Base-by-base conservation (phyloP, 2,797 vertebrate species). In the Myripristis murdjan region DNA sequence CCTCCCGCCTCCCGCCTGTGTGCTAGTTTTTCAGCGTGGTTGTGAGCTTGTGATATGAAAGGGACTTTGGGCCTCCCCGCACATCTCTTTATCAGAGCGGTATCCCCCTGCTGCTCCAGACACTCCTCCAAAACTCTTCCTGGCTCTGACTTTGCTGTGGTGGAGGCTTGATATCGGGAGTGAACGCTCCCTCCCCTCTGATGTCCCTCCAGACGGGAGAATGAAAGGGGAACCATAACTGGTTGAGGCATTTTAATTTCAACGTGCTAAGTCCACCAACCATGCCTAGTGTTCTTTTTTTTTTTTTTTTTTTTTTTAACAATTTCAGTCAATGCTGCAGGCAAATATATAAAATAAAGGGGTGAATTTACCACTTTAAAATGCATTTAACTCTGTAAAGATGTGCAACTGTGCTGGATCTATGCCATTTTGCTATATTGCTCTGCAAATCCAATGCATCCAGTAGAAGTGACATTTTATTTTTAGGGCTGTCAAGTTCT, bases 31-130 rank as follows among this genome's bases (percentile, higher is more conserved):
- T 59, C 58, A 63, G 68, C 54, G 61, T 64, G 65, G 70, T 71
- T 78, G 85, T 65, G 72, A 84, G 83, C 28, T 1, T 31, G 47
- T 70, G 78, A 88, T 87, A 85, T 87, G 73, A 87, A 86, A 84
- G 82, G 73, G 84, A 86, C 83, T 75, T 75, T 48, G 79, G 86
- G 67, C 77, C 81, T 89, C 84, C 84, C 84, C 73, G 43, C 62
- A 71, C 67, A 70, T 68, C 76, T 84, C 68, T 72, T 70, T 79
- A 82, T 87, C 85, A 59, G 67, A 82, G 67, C 22, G 58, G 71
- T 73, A 74, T 86, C 82, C 84, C 87, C 70, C 75, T 67, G 77
- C 37, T 61, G 56, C 81, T 86, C 70, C 23, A 75, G 78, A 82
- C 77, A 48, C 85, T 85, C 73, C 83, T 87, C 67, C 75, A 61